These are phyloP conservation scores for Cryptotermes secundus DNA, from an alignment of 1,140 invertebrate species.

Conservation along the genomic window DNA sequence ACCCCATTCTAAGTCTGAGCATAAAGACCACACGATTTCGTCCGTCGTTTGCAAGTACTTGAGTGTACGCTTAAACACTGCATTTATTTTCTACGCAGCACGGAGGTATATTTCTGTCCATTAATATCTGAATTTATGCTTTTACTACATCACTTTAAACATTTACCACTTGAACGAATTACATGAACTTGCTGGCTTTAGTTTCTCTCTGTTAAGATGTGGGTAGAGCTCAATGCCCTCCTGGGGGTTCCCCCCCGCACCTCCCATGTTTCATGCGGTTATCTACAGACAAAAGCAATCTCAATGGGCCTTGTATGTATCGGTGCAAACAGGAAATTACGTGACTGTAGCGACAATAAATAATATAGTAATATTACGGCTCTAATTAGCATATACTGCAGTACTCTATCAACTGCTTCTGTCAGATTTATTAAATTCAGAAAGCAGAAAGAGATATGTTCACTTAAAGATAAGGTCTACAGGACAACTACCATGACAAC, in stretches of 20 bases:
- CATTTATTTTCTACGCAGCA: background rate
- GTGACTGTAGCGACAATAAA: background rate
- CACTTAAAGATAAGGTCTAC: background rate
- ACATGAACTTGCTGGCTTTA: background rate
- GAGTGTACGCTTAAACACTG: background rate
- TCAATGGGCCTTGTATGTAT: background rate
- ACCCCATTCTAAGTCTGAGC: too few relatives aligned
- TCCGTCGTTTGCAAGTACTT: background rate
- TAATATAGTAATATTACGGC: background rate
- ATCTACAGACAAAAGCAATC: background rate
- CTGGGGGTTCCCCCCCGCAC: background rate
- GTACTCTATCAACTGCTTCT: background rate
- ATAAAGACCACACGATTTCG: background rate
- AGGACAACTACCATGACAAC: background rate
- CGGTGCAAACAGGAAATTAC: constrained; percentile 1
- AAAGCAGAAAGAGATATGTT: background rate
- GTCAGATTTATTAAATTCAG: background rate
- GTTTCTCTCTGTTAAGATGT: background rate
- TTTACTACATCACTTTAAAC: background rate
- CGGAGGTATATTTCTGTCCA: background rate
- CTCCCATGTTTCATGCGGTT: constrained; percentile 9
- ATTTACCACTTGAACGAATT: background rate
- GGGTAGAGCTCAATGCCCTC: background rate
- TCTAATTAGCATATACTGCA: background rate
- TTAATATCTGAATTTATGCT: background rate